phyloP scores from a whole-genome alignment of 2,113 vertebrate genomes.

The Beaufortia kweichowensis region DNA sequence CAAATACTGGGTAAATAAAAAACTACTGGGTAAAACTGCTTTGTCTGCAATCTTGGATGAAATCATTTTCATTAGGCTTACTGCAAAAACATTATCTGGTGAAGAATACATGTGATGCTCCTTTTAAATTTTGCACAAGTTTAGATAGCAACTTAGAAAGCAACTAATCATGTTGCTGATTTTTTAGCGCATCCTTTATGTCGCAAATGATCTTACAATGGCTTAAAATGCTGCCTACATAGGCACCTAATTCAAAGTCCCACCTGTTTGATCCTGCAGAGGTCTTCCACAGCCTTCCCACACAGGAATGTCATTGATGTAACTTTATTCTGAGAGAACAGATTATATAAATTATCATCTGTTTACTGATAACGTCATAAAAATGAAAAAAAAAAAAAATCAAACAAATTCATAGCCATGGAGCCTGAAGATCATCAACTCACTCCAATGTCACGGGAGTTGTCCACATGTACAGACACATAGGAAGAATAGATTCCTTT shows the following conservation, averaged over 20 bases:
- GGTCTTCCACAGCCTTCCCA: constrained; percentile 94
- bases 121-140: no score
- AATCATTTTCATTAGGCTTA: no score
- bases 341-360: neutral
- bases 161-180: no score
- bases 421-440: constrained; percentile 53
- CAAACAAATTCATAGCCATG: neutral
- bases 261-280: constrained; percentile 99
- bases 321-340: constrained; percentile 88
- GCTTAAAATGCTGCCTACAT: neutral
- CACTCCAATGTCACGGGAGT: constrained; percentile 98
- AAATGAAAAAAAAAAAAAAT: neutral
- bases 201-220: no score
- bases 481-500: constrained; percentile 94
- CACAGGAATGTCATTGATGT: constrained; percentile 95
- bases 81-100: no score
- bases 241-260: neutral
- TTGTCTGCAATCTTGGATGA: no score
- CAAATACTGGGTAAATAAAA: no score
- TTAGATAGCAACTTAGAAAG: no score
- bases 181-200: no score
- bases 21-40: no score
- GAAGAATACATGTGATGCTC: no score
- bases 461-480: constrained; percentile 94
- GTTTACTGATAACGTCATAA: neutral